A percentile compares a stretch with the other conserved stretches of the same genome.
phyloP scores from a whole-genome alignment of 2,113 vertebrate species.

The Azemiops feae region DNA sequence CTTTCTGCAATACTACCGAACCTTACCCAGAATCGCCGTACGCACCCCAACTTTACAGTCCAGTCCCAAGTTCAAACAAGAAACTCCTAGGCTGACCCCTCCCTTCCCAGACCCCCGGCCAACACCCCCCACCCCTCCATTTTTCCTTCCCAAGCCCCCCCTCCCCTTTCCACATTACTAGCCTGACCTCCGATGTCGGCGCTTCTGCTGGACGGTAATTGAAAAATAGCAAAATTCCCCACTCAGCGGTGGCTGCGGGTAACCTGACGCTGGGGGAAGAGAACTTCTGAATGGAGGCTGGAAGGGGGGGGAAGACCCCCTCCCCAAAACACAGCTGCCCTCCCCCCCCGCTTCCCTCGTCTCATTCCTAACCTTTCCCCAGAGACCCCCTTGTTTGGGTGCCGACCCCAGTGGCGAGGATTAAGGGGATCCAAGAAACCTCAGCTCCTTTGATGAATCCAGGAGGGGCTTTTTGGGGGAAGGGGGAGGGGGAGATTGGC shows the following conservation, averaged over 20 bases:
- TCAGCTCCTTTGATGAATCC: constrained; percentile 42
- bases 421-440: constrained; percentile 72
- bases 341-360: background rate
- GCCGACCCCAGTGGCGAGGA: constrained; percentile 24
- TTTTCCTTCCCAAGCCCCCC: background rate
- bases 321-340: constrained; percentile 56
- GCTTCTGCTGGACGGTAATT: constrained; percentile 65
- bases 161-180: constrained; percentile 48
- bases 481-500: background rate
- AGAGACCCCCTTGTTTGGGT: constrained; percentile 45
- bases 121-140: background rate
- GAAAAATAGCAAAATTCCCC: constrained; percentile 76
- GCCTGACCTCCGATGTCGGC: constrained; percentile 61
- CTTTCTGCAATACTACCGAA: too few relatives aligned
- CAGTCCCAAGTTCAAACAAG: too few relatives aligned
- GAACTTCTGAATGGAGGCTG: constrained; percentile 44
- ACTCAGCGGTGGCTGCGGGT: constrained; percentile 24
- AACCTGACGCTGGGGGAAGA: constrained; percentile 64
- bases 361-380: constrained; percentile 45
- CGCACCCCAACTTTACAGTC: too few relatives aligned
- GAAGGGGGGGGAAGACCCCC: constrained; percentile 43
- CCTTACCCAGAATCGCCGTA: too few relatives aligned
- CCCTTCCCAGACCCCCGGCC: background rate
- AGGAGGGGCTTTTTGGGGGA: background rate
- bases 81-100: too few relatives aligned